A percentile compares a stretch with the other conserved stretches of the same genome.
Conservation (phyloP, 2,113 vertebrate genomes). For the Peromyscus maniculatus region DNA sequence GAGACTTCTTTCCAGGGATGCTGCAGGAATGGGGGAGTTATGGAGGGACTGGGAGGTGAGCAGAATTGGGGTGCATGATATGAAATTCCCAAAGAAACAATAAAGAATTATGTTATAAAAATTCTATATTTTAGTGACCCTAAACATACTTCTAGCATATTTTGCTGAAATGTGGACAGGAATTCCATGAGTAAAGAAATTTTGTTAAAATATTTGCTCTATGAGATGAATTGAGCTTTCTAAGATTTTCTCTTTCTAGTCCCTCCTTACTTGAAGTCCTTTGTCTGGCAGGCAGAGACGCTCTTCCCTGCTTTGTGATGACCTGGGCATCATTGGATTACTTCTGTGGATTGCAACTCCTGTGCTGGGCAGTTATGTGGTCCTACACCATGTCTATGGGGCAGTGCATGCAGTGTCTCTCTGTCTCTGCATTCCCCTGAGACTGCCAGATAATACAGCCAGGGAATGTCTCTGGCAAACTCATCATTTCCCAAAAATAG, state of each 20-base stretch:
- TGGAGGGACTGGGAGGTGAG: no score
- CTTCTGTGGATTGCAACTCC: background rate
- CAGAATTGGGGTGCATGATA: no score
- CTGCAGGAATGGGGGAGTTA: no score
- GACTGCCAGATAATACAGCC: background rate
- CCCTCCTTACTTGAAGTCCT: background rate
- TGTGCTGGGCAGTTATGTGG: background rate
- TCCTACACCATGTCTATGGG: background rate
- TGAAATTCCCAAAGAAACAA: no score
- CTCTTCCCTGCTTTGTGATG: background rate
- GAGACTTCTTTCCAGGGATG: no score
- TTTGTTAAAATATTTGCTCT: conserved; percentile 8
- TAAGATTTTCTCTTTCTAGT: background rate
- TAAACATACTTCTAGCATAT: background rate
- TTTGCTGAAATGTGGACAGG: background rate
- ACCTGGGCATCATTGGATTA: background rate
- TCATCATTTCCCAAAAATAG: background rate
- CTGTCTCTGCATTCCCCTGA: background rate
- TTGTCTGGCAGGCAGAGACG: background rate
- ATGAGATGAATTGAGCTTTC: background rate
- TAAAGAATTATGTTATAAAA: no score
- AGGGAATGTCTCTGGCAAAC: no score
- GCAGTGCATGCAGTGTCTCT: background rate
- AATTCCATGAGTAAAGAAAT: background rate
- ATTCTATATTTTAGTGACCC: background rate